Evolutionary conservation across 2,797 vertebrate species (phyloP), one percentile per base, ranked within the genome.

Genomic region (Chromis chromis): DNA sequence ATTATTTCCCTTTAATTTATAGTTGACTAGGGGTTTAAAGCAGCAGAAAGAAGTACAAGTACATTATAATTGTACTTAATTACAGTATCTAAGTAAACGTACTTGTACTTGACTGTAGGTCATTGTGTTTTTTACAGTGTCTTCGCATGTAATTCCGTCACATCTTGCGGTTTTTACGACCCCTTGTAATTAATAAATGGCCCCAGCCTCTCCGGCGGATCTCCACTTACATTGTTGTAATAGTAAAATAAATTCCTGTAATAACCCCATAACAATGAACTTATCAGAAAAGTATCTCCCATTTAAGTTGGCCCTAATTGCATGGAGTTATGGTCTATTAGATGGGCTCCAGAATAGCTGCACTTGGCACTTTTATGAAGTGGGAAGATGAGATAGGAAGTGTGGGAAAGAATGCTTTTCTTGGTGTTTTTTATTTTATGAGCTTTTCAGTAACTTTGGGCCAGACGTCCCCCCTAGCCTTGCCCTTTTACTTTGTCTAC

Each of bases 351-450:
- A 49, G 72, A 90, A 86, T 86, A 91, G 79, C 76, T 64, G 76
- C 69, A 79, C 79, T 84, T 82, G 75, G 73, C 88, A 81, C 78
- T 90, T 89, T 89, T 78, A 87, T 82, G 83, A 86, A 80, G 86
- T 80, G 74, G n/a, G 12, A 54, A 31, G 56, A 17, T 62, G 78
- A 65, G 60, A 68, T 25, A 55, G 62, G 42, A 74, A 57, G 49
- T 78, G 81, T 81, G 59, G 58, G 68, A 75, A 78, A 67, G 40
- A 63, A 82, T 54, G 33, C 81, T 81, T 85, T 81, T 80, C 55
- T 28, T 61, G 44, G 46, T 88, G 84, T 81, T 87, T 90, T 81
- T 88, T 91, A 91, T 91, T 90, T 92, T 24, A 91, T 90, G 86
- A 90, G 82, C 74, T 80, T 72, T 78, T 65, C 72, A 53, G 71